phyloP scores from a whole-genome alignment of 2,797 vertebrate genomes.

The Gouania willdenowi region DNA sequence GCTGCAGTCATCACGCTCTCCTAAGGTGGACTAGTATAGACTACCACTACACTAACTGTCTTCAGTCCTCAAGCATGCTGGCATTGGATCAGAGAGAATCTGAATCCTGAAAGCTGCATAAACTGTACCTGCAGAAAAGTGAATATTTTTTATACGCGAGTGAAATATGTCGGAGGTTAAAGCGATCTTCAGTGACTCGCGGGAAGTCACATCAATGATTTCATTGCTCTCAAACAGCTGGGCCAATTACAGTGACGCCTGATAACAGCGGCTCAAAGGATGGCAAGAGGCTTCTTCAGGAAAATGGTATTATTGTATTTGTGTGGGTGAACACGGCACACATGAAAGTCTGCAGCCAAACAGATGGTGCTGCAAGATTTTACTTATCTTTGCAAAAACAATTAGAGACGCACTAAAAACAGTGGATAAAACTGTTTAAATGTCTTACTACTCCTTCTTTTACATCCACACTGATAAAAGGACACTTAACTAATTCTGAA shows the following conservation, averaged over 20 bases:
- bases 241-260: constrained; percentile 3
- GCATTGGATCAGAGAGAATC: constrained; percentile 1
- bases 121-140: not conserved
- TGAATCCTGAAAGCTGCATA: not conserved
- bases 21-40: constrained; percentile 19
- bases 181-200: constrained; percentile 1
- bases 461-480: not conserved
- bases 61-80: constrained; percentile 16
- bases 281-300: not conserved
- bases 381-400: not conserved
- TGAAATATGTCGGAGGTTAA: not conserved
- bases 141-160: not conserved
- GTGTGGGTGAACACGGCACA: not conserved
- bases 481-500: too few relatives aligned
- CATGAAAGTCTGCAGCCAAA: constrained; percentile 10
- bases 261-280: not conserved
- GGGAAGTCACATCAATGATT: not conserved
- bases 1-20: constrained; percentile 18
- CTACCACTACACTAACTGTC: constrained; percentile 10
- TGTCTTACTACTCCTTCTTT: not conserved
- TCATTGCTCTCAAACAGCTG: constrained; percentile 1
- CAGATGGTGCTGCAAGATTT: constrained; percentile 6
- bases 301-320: constrained; percentile 7
- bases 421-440: not conserved
- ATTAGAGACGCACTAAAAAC: not conserved